Conservation (phyloP, 2,113 vertebrate species). For the Rhegmatorhina hoffmannsi region DNA sequence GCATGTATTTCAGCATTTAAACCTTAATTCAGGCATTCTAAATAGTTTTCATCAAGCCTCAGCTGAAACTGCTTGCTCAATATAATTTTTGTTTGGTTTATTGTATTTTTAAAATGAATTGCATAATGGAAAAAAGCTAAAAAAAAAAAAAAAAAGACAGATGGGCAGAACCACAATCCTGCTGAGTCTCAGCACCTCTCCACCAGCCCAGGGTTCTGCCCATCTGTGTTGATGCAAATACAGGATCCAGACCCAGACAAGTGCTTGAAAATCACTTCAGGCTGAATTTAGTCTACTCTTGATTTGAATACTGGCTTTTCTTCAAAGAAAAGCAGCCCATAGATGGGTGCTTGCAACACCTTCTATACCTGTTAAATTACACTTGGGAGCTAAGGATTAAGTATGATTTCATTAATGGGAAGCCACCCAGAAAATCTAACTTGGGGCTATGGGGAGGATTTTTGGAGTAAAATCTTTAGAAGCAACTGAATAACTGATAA, state of each 20-base stretch:
- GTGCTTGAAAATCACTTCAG: neutral
- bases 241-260: neutral
- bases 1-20: neutral
- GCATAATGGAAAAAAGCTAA: neutral
- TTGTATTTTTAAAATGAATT: neutral
- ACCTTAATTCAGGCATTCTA: neutral
- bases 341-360: neutral
- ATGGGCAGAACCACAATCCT: slow-evolving; percentile 31
- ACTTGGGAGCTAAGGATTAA: neutral
- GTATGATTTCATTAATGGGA: neutral
- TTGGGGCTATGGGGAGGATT: neutral
- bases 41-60: neutral
- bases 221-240: slow-evolving; percentile 18
- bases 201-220: neutral
- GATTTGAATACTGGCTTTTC: neutral
- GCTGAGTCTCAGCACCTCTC: slow-evolving; percentile 17
- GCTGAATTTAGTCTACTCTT: neutral
- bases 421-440: neutral
- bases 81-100: neutral
- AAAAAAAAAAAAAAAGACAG: neutral
- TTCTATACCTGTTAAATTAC: neutral
- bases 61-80: neutral
- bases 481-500: neutral
- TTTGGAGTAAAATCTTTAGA: neutral
- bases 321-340: neutral